Conservation (phyloP, 2,113 vertebrate genomes). For the Phycodurus eques region DNA sequence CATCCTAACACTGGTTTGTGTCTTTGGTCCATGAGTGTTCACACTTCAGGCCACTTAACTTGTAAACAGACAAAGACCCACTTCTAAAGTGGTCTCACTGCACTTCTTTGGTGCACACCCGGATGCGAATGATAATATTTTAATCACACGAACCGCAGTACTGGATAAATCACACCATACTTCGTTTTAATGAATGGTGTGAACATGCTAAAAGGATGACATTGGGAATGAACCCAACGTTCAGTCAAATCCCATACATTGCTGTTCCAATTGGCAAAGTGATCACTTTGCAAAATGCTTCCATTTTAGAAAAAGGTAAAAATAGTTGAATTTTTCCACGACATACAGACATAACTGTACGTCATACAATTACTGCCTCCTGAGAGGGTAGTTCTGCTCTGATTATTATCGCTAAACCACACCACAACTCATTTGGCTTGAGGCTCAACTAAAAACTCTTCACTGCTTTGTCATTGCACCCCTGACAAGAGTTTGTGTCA, state of each 20-base stretch:
- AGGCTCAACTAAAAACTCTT: background rate
- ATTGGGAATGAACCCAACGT: slow-evolving; percentile 25
- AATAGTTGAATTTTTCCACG: background rate
- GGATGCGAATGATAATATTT: too few species aligned
- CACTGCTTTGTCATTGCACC: slow-evolving; percentile 12
- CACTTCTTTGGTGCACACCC: background rate
- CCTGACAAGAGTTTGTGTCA: slow-evolving; percentile 47
- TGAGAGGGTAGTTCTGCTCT: background rate
- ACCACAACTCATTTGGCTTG: background rate
- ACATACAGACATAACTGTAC: slow-evolving; percentile 35
- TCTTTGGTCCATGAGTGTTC: background rate
- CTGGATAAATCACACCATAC: too few species aligned
- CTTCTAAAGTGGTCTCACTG: background rate
- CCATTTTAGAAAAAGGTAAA: slow-evolving; percentile 19
- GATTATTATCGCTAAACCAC: background rate
- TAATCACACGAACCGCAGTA: too few species aligned
- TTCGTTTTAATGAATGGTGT: too few species aligned
- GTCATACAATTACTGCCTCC: slow-evolving; percentile 5
- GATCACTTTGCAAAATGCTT: slow-evolving; percentile 15
- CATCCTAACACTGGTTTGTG: too few species aligned
- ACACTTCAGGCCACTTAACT: background rate
- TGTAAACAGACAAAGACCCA: background rate
- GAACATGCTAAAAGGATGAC: background rate
- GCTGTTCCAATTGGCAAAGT: slow-evolving; percentile 30
- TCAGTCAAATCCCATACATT: slow-evolving; percentile 53